Base-by-base conservation (phyloP, 2,888 invertebrate species). In the Axea sp. region DNA sequence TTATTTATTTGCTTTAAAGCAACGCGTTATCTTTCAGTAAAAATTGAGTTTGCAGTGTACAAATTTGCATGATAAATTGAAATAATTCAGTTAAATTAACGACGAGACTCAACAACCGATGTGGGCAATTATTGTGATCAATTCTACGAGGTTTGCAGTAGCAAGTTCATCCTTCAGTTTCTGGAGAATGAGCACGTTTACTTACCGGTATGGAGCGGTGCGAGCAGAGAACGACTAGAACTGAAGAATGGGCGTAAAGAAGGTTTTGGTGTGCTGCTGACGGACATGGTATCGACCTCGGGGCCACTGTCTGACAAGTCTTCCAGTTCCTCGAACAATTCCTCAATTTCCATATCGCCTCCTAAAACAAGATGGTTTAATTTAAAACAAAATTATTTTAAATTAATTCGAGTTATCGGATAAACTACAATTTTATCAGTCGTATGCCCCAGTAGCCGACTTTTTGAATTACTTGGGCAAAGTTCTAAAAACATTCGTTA, bases 181-280 rank as follows among this genome's bases (percentile, higher is more conserved):
- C 0, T 0, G 14, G 8, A 1, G 15, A 15, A 28, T 15, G 39
- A 17, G 8, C 12, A 5, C 12, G 11, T 3, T 41, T 53, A 82
- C 83, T 85, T 79, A 87, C 87, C 87, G 74, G 85, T 77, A 67
- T 86, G 79, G 37, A 85, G 82, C 19, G 87, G 87, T 6, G 85
- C 90, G 12, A 90, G 83, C 79, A 96, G 92, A 78, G 94, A 95
- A 77, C 94, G 90, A 78, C 95, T 95, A 88, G 96, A 96, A 84
- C 96, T 96, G 89, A 98, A 98, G 89, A 98, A 98, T 2, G 98
- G 98, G 84, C 97, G 90, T 76, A 99, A 90, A 78, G 96, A 96
- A 37, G 98, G 98, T 88, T 98, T 98, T 9, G 98, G 98, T 37
- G 98, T 98, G 78, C 98, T 98, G 75, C 96, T 95, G 83, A 98